Base-by-base conservation (phyloP, 2,113 vertebrate genomes). In the Amia ocellicauda region DNA sequence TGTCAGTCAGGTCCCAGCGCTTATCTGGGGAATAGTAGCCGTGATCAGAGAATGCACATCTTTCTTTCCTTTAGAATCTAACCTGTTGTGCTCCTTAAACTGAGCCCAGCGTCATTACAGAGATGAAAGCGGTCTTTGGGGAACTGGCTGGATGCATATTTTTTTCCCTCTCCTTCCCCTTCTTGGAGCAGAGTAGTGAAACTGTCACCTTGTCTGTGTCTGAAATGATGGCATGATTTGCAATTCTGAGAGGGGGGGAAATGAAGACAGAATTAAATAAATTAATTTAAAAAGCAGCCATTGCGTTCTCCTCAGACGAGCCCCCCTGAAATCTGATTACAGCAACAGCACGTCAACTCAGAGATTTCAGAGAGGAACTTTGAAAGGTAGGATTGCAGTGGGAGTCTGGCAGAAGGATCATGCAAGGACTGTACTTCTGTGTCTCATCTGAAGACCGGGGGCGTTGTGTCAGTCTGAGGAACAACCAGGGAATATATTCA, bases 401-500 rank as follows among this genome's bases (percentile, higher is more conserved):
- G 63, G 26, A 29, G 28, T 17, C 23, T 26, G 42, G 23, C 26
- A 58, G 27, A n/a, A n/a, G n/a, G n/a, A n/a, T n/a, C n/a, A n/a
- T n/a, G 4, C 8, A 20, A 26, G 19, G 52, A 50, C 24, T 23
- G 19, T 27, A 64, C 14, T 56, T 64, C 49, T 23, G 31, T 28
- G 47, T 45, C 19, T 14, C 53, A 45, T 45, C 31, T 47, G 51
- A 64, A 57, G 52, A n/a, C 40, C 11, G n/a, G 9, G 24, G 61
- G 62, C 56, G 62, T 24, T 4, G 24, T 29, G n/a, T 23, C 16
- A 14, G 42, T 1, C 3, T 16, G 11, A 58, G 24, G 23, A 64
- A 1, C 14, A 9, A 26, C 40, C 45, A 29, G 26, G 24, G 5
- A 23, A 10, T 36, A 22, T 42, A 57, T 29, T 64, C 47, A 7